These are phyloP conservation scores for Drosophila jambulina DNA, from an alignment of 1,140 invertebrate genomes.

Conservation along the genomic window DNA sequence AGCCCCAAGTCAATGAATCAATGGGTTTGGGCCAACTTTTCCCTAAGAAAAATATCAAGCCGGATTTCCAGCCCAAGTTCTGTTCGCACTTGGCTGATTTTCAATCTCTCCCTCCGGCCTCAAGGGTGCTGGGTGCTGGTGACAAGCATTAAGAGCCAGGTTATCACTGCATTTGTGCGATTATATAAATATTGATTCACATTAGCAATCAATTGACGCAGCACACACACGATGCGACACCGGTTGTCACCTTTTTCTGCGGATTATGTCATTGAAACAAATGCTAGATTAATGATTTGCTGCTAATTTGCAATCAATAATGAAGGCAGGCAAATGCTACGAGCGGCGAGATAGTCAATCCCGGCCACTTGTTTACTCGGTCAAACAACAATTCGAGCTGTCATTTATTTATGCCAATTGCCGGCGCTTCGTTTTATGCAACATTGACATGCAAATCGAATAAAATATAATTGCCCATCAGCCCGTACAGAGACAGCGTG, in stretches of 20 bases:
- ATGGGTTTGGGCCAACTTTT: conserved; percentile 27
- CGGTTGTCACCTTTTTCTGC: conserved; percentile 2
- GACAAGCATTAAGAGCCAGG: conserved; percentile 16
- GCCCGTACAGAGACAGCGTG: conserved; percentile 23
- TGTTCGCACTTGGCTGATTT: conserved; percentile 9
- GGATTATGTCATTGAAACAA: conserved; percentile 64
- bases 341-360: conserved; percentile 32
- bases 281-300: conserved; percentile 51
- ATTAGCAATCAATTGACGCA: conserved; percentile 33
- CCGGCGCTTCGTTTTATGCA: conserved; percentile 64
- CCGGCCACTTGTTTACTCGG: conserved; percentile 65
- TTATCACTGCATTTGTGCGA: conserved; percentile 26
- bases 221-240: conserved; percentile 1
- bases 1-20: conserved; percentile 35
- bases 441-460: conserved; percentile 70
- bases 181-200: conserved; percentile 19
- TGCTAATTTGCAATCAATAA: conserved; percentile 72
- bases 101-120: conserved; percentile 6
- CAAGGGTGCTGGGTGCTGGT: not conserved
- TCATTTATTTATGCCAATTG: conserved; percentile 69
- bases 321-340: conserved; percentile 8
- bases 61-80: not conserved
- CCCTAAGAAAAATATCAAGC: not conserved
- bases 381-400: conserved; percentile 67
- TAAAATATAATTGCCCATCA: conserved; percentile 61